A percentile compares a stretch with the other conserved stretches of the same genome.
Conservation (phyloP, 1,140 invertebrate genomes). For the Vanessa tameamea region DNA sequence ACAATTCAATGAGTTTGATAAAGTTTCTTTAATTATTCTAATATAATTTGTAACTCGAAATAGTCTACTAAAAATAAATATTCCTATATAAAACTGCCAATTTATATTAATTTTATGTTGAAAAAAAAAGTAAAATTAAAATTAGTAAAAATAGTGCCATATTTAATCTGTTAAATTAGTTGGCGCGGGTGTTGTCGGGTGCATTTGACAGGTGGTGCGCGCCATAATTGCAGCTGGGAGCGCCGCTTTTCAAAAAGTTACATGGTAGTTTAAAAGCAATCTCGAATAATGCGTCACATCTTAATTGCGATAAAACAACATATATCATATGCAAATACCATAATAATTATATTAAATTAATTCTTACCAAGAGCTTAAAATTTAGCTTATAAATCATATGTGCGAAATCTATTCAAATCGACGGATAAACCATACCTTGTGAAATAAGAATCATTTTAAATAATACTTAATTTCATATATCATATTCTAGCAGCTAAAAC, state of each 20-base stretch:
- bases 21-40: too few relatives aligned
- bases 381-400: neutral
- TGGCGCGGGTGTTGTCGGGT: conserved; percentile 47
- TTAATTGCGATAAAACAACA: neutral
- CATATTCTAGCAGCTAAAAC: too few relatives aligned
- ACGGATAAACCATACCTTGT: too few relatives aligned
- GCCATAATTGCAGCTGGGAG: conserved; percentile 53
- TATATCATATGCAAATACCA: neutral
- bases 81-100: too few relatives aligned
- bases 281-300: conserved; percentile 2
- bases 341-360: neutral
- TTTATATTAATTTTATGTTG: too few relatives aligned
- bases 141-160: conserved; percentile 11
- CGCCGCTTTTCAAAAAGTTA: conserved; percentile 31
- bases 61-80: too few relatives aligned
- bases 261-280: conserved; percentile 13
- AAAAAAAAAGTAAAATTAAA: neutral
- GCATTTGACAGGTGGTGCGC: conserved; percentile 62
- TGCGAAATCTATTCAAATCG: neutral
- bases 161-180: conserved; percentile 55
- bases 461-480: too few relatives aligned
- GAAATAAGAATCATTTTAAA: too few relatives aligned
- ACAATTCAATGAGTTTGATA: too few relatives aligned
- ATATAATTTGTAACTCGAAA: too few relatives aligned
- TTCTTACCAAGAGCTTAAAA: too few relatives aligned